Conservation (phyloP, 2,113 vertebrate species). For the Phylloscopus trochilus region DNA sequence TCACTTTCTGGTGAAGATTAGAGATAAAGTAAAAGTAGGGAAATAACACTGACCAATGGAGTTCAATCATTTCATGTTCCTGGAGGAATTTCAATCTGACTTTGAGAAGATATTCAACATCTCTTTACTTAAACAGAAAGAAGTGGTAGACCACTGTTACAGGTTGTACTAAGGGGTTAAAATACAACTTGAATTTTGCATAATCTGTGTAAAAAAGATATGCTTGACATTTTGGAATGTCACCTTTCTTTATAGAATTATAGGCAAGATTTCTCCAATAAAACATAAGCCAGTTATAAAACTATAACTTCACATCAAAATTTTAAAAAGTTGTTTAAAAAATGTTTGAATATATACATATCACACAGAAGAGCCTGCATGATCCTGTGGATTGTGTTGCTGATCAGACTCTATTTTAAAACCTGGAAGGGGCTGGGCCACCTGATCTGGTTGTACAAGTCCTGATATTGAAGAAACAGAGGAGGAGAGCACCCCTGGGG, state of each 20-base stretch:
- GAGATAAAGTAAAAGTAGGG: constrained; percentile 67
- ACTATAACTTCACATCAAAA: constrained; percentile 89
- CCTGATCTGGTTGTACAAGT: constrained; percentile 70
- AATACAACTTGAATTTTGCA: constrained; percentile 85
- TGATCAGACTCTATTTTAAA: constrained; percentile 77
- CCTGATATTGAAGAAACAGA: constrained; percentile 66
- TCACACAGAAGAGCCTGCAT: constrained; percentile 76
- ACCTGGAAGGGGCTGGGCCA: constrained; percentile 66
- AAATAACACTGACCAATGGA: constrained; percentile 69
- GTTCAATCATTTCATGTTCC: constrained; percentile 57
- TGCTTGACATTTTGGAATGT: constrained; percentile 85
- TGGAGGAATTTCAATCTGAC: constrained; percentile 72
- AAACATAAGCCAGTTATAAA: constrained; percentile 88
- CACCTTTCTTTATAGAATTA: constrained; percentile 86
- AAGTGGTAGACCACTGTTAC: constrained; percentile 82
- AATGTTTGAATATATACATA: constrained; percentile 79
- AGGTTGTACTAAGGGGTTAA: constrained; percentile 83
- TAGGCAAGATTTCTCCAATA: constrained; percentile 86
- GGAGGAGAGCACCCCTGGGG: constrained; percentile 65
- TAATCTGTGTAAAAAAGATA: constrained; percentile 88
- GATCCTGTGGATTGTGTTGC: constrained; percentile 73
- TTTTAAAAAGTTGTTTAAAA: constrained; percentile 84
- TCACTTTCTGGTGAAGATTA: constrained; percentile 55
- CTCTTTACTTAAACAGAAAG: constrained; percentile 79
- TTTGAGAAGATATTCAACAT: constrained; percentile 74